These are phyloP conservation scores for Halcyon chelicuti DNA, from an alignment of 2,797 vertebrate genomes.

Conservation along the genomic window DNA sequence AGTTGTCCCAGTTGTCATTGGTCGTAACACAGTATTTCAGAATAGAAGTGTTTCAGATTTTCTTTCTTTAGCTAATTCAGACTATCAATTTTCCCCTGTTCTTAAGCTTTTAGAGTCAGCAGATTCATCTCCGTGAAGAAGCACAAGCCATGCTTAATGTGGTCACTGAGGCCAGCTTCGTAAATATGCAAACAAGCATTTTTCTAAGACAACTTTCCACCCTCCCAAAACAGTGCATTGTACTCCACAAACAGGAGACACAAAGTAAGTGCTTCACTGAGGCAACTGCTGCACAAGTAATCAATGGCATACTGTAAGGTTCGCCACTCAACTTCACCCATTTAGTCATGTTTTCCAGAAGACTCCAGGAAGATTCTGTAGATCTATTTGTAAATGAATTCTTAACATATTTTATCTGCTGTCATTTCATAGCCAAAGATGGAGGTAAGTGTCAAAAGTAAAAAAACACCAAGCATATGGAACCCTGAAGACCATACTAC, in stretches of 20 bases:
- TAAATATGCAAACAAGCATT: not conserved
- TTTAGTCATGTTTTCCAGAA: not conserved
- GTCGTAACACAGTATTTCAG: not conserved
- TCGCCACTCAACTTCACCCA: not conserved
- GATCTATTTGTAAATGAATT: not conserved
- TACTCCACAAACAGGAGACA: not conserved
- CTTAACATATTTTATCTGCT: not conserved
- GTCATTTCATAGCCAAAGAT: not conserved
- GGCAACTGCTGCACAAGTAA: not conserved
- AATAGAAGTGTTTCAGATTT: not conserved
- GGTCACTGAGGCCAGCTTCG: conserved; percentile 13
- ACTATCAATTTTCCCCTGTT: not conserved
- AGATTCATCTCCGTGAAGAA: not conserved
- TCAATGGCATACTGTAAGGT: not conserved
- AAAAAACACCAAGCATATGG: not conserved
- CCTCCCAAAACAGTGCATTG: not conserved
- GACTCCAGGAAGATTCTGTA: not conserved
- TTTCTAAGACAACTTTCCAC: not conserved
- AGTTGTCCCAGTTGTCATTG: conserved; percentile 1
- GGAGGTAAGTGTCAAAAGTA: not conserved
- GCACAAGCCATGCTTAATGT: not conserved
- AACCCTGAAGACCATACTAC: not conserved
- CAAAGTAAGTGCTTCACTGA: not conserved
- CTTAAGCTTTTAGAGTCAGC: not conserved
- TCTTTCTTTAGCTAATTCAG: not conserved